phyloP scores from a whole-genome alignment of 1,140 invertebrate genomes.

The Potamilus streckersoni region DNA sequence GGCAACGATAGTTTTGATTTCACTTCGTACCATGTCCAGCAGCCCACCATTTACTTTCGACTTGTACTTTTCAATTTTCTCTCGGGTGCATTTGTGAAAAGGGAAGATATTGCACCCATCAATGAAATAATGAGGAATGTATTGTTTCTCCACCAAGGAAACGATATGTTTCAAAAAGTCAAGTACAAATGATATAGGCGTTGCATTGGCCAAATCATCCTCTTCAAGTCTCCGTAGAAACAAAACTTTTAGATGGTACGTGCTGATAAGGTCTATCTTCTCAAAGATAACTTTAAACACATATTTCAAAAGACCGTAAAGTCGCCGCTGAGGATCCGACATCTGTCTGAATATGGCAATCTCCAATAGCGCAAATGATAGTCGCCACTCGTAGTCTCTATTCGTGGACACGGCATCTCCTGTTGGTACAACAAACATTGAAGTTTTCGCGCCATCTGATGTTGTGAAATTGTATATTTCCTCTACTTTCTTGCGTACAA shows the following conservation, averaged over 20 bases:
- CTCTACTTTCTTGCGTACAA: not conserved
- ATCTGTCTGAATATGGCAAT: conserved; percentile 6
- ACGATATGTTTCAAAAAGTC: conserved; percentile 1
- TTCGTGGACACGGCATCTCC: not conserved
- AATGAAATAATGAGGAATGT: conserved; percentile 6
- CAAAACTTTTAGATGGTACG: conserved; percentile 6
- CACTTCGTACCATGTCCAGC: not conserved
- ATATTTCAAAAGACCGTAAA: conserved; percentile 7
- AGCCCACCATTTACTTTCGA: not conserved
- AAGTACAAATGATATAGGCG: not conserved
- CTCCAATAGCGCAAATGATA: conserved; percentile 1
- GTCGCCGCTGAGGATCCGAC: not conserved
- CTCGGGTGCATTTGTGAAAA: not conserved
- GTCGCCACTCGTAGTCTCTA: not conserved
- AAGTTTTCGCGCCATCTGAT: not conserved
- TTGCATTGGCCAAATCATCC: not conserved
- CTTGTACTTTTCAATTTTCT: not conserved
- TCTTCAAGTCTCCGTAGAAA: conserved; percentile 7
- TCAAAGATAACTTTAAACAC: conserved; percentile 8
- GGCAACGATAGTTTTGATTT: not conserved
- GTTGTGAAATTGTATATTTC: not conserved
- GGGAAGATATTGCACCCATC: conserved; percentile 5
- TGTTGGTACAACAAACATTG: conserved; percentile 1
- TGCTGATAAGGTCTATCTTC: not conserved
- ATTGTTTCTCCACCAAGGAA: not conserved